Evolutionary conservation across 2,113 vertebrate genomes (phyloP).

Genomic region (Regulus satrapa): DNA sequence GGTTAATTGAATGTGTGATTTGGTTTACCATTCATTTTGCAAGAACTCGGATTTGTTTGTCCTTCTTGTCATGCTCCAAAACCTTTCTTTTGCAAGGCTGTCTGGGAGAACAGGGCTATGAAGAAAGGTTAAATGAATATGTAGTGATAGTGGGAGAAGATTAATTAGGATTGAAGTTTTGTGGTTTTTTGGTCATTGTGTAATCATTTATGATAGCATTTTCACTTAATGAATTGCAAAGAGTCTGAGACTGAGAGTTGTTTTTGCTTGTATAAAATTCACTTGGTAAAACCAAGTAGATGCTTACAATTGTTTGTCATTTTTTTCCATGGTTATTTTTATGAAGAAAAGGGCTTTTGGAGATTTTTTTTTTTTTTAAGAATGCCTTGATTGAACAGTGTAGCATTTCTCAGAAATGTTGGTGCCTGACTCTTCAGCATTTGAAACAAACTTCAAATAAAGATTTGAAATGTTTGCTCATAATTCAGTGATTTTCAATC

Average conservation of each 20-base stretch:
- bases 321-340: background rate
- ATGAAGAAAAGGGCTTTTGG: background rate
- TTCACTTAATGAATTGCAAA: background rate
- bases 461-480: background rate
- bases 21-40: background rate
- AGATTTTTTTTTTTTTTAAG: background rate
- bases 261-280: background rate
- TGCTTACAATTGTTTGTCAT: background rate
- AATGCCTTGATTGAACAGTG: background rate
- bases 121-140: background rate
- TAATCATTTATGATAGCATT: background rate
- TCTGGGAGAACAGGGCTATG: background rate
- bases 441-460: background rate
- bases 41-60: background rate
- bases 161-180: background rate
- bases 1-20: background rate
- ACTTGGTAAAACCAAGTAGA: background rate
- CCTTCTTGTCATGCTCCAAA: background rate
- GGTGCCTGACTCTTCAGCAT: background rate
- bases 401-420: background rate
- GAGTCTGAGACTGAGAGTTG: background rate
- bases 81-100: background rate
- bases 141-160: background rate
- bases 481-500: background rate
- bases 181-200: background rate